These are phyloP conservation scores for Hybos culiciformis DNA, from an alignment of 2,888 invertebrate genomes.

Conservation along the genomic window DNA sequence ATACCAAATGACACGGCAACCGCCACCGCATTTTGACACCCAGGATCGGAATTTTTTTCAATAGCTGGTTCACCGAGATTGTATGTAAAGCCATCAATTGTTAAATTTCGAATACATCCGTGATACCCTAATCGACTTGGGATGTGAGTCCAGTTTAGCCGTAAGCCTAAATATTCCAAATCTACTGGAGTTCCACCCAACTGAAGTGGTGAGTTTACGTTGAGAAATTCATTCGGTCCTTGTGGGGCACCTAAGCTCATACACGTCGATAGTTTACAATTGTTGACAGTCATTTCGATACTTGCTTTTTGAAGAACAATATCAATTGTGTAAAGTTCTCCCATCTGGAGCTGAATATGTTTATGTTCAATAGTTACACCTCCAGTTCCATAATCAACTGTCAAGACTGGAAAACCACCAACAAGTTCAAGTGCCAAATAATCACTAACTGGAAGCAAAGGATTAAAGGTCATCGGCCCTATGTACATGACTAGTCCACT, in stretches of 20 bases:
- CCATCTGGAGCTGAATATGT: constrained; percentile 63
- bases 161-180: constrained; percentile 44
- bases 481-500: constrained; percentile 82
- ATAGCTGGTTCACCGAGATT: constrained; percentile 74
- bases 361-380: constrained; percentile 55
- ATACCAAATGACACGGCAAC: constrained; percentile 71
- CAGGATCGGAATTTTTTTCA: constrained; percentile 53
- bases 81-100: constrained; percentile 75
- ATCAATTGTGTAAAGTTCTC: constrained; percentile 76
- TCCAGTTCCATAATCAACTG: constrained; percentile 79
- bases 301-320: constrained; percentile 50
- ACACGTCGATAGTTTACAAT: constrained; percentile 54
- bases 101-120: constrained; percentile 86
- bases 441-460: constrained; percentile 55
- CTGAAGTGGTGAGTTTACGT: constrained; percentile 78
- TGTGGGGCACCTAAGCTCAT: constrained; percentile 55
- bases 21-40: constrained; percentile 58
- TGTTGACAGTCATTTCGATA: constrained; percentile 67
- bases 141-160: constrained; percentile 53
- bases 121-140: constrained; percentile 60
- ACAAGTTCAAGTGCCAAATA: constrained; percentile 80
- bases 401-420: constrained; percentile 68
- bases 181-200: constrained; percentile 62
- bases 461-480: constrained; percentile 62
- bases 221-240: constrained; percentile 59